A percentile compares a stretch with the other conserved stretches of the same genome.
Evolutionary conservation across 2,113 vertebrate species (phyloP).

Genomic region (Excalfactoria chinensis): DNA sequence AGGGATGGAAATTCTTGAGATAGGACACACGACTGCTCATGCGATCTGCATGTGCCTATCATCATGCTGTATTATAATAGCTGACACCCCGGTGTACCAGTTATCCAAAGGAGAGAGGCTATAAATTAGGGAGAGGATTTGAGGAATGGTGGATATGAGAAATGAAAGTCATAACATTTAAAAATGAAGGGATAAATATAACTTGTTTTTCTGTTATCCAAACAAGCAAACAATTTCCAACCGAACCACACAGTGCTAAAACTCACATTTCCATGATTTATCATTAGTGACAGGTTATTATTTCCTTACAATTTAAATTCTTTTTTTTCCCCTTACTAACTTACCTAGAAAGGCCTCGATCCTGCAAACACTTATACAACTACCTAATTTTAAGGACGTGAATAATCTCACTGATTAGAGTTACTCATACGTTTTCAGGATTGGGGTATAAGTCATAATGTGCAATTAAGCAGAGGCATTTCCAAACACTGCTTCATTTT

Average conservation of each 20-base stretch:
- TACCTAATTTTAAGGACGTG: not conserved
- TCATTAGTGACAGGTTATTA: conserved; percentile 9
- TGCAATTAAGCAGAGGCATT: conserved; percentile 41
- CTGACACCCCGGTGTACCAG: conserved; percentile 57
- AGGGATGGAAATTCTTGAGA: conserved; percentile 54
- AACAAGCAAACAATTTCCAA: conserved; percentile 16
- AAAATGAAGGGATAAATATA: conserved; percentile 10
- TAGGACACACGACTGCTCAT: conserved; percentile 38
- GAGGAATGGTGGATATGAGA: conserved; percentile 3
- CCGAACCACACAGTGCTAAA: conserved; percentile 1
- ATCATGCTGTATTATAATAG: conserved; percentile 63
- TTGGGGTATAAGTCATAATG: conserved; percentile 35
- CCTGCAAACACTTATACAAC: not conserved
- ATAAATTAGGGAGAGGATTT: conserved; percentile 46
- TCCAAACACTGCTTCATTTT: conserved; percentile 24
- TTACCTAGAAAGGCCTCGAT: not conserved
- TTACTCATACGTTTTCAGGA: not conserved
- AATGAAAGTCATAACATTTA: conserved; percentile 22
- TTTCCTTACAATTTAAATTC: not conserved
- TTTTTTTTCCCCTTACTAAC: not conserved
- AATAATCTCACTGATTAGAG: conserved; percentile 5
- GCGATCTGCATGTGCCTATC: conserved; percentile 45
- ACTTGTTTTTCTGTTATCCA: conserved; percentile 11
- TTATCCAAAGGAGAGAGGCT: conserved; percentile 59
- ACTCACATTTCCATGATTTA: not conserved